Conservation (phyloP, 2,797 vertebrate genomes). For the Prunella strophiata region DNA sequence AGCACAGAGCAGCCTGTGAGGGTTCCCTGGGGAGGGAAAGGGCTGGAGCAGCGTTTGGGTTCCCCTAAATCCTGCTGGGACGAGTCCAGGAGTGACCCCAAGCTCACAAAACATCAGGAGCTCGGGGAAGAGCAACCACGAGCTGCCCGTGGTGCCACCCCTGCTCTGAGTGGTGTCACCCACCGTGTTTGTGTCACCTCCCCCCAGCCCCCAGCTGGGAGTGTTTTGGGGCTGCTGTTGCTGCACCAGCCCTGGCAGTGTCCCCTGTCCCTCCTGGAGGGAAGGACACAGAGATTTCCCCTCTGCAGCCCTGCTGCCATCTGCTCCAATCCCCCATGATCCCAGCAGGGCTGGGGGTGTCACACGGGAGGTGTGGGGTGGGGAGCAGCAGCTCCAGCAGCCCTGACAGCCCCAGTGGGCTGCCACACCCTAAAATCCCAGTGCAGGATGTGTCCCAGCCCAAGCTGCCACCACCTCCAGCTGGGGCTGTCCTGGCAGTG, state of each 20-base stretch:
- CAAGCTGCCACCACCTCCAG: no score
- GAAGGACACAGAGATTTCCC: neutral
- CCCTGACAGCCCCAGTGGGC: neutral
- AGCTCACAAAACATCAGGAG: accelerated
- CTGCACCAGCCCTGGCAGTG: neutral
- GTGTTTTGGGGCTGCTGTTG: accelerated
- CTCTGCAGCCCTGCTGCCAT: neutral
- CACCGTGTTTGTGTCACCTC: accelerated
- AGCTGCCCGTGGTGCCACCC: accelerated
- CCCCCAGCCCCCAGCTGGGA: neutral
- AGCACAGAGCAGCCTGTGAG: neutral
- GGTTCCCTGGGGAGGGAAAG: neutral
- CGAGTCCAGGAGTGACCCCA: neutral
- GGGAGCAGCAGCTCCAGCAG: neutral
- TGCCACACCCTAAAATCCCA: no score
- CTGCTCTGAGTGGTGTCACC: neutral
- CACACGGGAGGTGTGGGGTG: neutral
- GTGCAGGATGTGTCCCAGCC: no score
- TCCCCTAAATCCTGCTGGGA: neutral
- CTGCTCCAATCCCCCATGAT: neutral
- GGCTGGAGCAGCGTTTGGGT: neutral
- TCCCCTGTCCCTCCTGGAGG: neutral
- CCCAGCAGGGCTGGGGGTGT: neutral
- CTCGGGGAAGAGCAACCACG: accelerated
- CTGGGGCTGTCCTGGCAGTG: no score